These are phyloP conservation scores for Cryptus viduatorius DNA, from an alignment of 2,888 invertebrate genomes.

Conservation along the genomic window DNA sequence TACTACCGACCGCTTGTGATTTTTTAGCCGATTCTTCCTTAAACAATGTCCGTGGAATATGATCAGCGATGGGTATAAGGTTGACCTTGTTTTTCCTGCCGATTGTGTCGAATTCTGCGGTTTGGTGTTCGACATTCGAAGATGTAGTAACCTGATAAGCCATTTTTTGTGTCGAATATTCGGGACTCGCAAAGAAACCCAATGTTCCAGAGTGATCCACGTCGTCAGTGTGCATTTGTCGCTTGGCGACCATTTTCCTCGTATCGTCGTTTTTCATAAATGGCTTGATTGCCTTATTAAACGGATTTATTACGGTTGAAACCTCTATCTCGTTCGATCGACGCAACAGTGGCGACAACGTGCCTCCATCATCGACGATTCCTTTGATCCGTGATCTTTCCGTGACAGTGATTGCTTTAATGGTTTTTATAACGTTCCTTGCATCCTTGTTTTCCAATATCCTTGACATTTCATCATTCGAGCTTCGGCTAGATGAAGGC, in stretches of 20 bases:
- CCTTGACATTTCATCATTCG: neutral
- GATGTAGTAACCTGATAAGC: neutral
- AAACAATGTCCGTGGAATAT: constrained; percentile 12
- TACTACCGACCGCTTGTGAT: neutral
- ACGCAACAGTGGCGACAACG: neutral
- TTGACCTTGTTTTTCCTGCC: neutral
- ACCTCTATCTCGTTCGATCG: neutral
- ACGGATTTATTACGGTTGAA: neutral
- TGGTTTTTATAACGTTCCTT: neutral
- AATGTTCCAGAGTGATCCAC: neutral
- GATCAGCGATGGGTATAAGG: neutral
- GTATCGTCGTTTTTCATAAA: neutral
- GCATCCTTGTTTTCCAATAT: neutral
- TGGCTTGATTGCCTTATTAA: neutral
- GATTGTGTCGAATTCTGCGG: neutral
- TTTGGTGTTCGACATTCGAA: neutral
- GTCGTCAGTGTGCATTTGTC: neutral
- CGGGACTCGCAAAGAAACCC: neutral
- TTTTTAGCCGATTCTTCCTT: constrained; percentile 15
- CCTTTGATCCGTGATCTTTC: neutral
- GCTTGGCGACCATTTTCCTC: neutral
- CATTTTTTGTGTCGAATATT: constrained; percentile 2
- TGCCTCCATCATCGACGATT: neutral
- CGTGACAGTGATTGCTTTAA: neutral
- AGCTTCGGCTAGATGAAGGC: neutral